These are phyloP conservation scores for Sebastes iracundus DNA, from an alignment of 2,797 vertebrate species.

Conservation along the genomic window DNA sequence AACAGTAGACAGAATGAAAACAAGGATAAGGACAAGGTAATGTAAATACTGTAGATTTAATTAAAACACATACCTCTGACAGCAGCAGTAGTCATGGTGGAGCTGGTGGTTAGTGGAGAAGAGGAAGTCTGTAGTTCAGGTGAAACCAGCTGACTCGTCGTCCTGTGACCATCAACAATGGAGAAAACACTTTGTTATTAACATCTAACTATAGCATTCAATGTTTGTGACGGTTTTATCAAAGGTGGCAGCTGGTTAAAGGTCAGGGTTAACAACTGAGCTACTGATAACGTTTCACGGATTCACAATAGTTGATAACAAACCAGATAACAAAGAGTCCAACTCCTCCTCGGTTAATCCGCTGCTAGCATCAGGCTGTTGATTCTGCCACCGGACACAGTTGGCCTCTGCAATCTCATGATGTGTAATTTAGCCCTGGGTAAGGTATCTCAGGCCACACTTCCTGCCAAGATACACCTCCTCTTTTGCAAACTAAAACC, in stretches of 20 bases:
- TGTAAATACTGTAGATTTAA: background rate
- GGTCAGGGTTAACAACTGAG: constrained; percentile 1
- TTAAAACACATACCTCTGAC: constrained; percentile 70
- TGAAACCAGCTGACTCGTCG: background rate
- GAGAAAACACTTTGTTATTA: background rate
- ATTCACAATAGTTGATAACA: background rate
- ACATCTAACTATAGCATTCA: fast-evolving
- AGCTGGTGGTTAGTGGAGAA: background rate
- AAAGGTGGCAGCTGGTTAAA: background rate
- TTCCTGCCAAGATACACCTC: background rate
- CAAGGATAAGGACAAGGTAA: background rate
- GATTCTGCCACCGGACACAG: constrained; percentile 56
- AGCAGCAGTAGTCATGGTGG: constrained; percentile 71
- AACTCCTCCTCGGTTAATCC: background rate
- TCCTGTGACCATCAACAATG: constrained; percentile 26
- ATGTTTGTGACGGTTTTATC: background rate
- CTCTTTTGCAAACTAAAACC: background rate
- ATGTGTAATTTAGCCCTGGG: background rate
- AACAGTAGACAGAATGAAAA: background rate
- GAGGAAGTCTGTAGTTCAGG: background rate
- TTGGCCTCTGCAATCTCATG: constrained; percentile 19
- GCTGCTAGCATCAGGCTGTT: background rate
- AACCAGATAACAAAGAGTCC: constrained; percentile 1
- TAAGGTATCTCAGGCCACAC: background rate
- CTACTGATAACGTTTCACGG: background rate